phyloP scores from a whole-genome alignment of 2,797 vertebrate genomes.

The Ambastaia sidthimunki region DNA sequence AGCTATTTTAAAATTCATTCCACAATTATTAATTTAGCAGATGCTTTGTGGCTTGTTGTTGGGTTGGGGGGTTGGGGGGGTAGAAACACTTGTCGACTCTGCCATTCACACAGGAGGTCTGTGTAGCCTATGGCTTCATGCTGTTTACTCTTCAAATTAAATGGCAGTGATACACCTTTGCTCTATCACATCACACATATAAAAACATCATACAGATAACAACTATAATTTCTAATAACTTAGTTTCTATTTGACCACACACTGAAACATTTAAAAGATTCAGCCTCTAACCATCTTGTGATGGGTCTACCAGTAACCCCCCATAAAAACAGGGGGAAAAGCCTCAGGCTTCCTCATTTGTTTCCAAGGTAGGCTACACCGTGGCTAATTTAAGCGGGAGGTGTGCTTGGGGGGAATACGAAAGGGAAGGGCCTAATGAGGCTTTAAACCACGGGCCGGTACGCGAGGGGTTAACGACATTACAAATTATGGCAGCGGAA shows the following conservation, averaged over 20 bases:
- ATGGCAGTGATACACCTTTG: conserved; percentile 19
- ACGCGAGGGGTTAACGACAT: conserved; percentile 68
- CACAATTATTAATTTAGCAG: conserved; percentile 69
- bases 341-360: conserved; percentile 34
- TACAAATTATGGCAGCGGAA: conserved; percentile 61
- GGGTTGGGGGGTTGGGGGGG: too few relatives aligned
- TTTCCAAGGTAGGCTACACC: conserved; percentile 35
- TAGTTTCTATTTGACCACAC: conserved; percentile 30
- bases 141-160: conserved; percentile 15
- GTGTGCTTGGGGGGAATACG: conserved; percentile 21
- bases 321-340: conserved; percentile 7
- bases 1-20: conserved; percentile 65
- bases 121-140: conserved; percentile 38
- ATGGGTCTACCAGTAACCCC: conserved; percentile 5
- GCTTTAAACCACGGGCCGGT: conserved; percentile 57
- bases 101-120: conserved; percentile 27
- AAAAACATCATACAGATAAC: not conserved
- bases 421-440: conserved; percentile 55
- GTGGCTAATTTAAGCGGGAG: conserved; percentile 28
- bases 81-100: too few relatives aligned
- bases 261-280: conserved; percentile 17
- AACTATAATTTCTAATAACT: conserved; percentile 25
- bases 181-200: not conserved
- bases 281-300: conserved; percentile 26
- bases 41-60: too few relatives aligned